A percentile compares a stretch with the other conserved stretches of the same genome.
Conservation (phyloP, 2,113 vertebrate genomes). For the Lepus americanus region DNA sequence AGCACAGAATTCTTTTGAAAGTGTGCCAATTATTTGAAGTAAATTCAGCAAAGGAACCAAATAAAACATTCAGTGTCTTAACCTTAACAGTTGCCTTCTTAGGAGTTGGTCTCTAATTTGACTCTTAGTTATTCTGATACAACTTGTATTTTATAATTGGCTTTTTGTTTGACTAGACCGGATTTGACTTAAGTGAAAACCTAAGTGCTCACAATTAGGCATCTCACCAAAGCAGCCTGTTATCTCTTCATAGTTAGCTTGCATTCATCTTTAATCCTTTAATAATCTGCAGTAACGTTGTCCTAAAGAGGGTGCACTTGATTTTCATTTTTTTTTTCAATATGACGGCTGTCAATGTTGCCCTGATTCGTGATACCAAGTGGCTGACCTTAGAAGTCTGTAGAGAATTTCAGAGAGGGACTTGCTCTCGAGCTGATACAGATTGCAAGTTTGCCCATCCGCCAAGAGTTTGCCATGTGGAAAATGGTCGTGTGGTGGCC, state of each 20-base stretch:
- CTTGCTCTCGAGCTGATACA: slow-evolving; percentile 95
- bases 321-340: slow-evolving; percentile 82
- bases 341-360: slow-evolving; percentile 94
- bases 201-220: slow-evolving; percentile 89
- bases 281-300: slow-evolving; percentile 74
- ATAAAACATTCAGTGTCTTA: slow-evolving; percentile 87
- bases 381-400: slow-evolving; percentile 99
- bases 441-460: slow-evolving; percentile 99
- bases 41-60: slow-evolving; percentile 88
- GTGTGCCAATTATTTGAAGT: slow-evolving; percentile 87
- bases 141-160: slow-evolving; percentile 90
- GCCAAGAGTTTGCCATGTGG: slow-evolving; percentile 97
- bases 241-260: slow-evolving; percentile 88
- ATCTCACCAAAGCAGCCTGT: slow-evolving; percentile 90
- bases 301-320: slow-evolving; percentile 81
- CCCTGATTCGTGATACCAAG: slow-evolving; percentile 97
- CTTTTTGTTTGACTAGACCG: slow-evolving; percentile 88
- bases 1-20: slow-evolving; percentile 89
- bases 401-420: slow-evolving; percentile 98
- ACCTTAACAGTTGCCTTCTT: slow-evolving; percentile 89
- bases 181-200: slow-evolving; percentile 88
- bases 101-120: slow-evolving; percentile 90
- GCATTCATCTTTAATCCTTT: slow-evolving; percentile 87
- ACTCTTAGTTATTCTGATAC: slow-evolving; percentile 89
- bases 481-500: slow-evolving; percentile 98